phyloP scores from a whole-genome alignment of 2,797 vertebrate genomes.

The Tragopan temminckii region DNA sequence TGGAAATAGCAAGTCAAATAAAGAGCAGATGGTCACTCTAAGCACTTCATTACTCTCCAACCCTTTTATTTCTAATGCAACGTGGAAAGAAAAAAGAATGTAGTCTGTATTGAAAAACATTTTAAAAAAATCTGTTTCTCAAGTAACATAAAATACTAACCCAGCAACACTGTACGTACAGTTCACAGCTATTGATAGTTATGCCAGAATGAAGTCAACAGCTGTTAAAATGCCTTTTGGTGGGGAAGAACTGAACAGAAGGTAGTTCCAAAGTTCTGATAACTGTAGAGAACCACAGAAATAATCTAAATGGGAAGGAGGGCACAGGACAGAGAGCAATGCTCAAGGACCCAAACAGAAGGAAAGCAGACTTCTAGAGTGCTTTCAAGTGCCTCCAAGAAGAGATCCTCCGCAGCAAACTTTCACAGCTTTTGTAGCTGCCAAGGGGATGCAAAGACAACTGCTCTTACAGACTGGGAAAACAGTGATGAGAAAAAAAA shows the following conservation, averaged over 20 bases:
- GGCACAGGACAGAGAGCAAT: neutral
- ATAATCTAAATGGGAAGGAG: neutral
- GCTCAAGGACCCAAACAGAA: neutral
- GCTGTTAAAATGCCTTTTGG: neutral
- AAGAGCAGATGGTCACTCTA: conserved; percentile 59
- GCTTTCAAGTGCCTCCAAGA: neutral
- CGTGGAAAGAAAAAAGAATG: neutral
- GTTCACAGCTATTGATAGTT: neutral
- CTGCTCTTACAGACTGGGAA: neutral
- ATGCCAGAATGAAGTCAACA: too few species aligned
- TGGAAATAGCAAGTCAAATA: conserved; percentile 43
- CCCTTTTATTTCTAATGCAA: neutral
- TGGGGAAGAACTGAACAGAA: neutral
- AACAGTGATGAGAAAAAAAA: neutral
- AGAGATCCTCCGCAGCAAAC: neutral
- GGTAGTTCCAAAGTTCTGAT: neutral
- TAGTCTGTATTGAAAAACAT: neutral
- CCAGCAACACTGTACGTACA: neutral
- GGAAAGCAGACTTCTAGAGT: neutral
- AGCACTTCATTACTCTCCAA: conserved; percentile 42
- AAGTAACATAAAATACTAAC: conserved; percentile 5
- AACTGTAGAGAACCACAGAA: neutral
- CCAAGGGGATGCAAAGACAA: neutral
- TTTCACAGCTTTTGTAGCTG: neutral
- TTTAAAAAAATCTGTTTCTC: neutral